Percentiles rank a stretch among this genome's conserved stretches.
phyloP scores from a whole-genome alignment of 2,888 invertebrate genomes.

The Orthosia gothica region DNA sequence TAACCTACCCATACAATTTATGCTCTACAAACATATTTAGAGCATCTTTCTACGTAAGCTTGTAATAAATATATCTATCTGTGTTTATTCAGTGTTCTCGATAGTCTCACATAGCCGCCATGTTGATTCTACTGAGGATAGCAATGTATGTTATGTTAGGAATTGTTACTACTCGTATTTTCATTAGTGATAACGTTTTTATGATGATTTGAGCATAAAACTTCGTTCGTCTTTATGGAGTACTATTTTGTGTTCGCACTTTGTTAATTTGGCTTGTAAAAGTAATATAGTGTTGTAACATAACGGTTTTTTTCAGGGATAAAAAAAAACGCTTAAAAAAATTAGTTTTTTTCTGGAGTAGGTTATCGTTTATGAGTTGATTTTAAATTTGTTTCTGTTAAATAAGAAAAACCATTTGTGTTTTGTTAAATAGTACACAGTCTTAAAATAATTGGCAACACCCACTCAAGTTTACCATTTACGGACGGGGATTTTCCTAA shows the following conservation, averaged over 20 bases:
- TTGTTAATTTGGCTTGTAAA: not conserved
- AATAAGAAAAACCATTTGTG: too few relatives aligned
- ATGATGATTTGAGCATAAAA: constrained; percentile 55
- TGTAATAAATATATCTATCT: constrained; percentile 22
- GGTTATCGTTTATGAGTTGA: too few relatives aligned
- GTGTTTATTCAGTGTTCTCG: constrained; percentile 25
- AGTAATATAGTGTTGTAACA: too few relatives aligned
- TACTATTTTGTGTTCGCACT: constrained; percentile 13
- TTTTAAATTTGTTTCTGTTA: too few relatives aligned
- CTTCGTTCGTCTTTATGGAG: constrained; percentile 3
- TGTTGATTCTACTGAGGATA: constrained; percentile 22
- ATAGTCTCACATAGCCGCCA: not conserved
- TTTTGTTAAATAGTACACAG: too few relatives aligned
- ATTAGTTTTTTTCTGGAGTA: too few relatives aligned
- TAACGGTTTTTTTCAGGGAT: too few relatives aligned
- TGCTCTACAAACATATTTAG: constrained; percentile 10
- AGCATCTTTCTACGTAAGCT: constrained; percentile 10
- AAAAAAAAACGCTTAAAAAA: too few relatives aligned
- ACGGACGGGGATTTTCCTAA: too few relatives aligned
- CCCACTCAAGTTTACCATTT: too few relatives aligned
- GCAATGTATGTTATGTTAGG: constrained; percentile 5
- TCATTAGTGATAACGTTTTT: constrained; percentile 56
- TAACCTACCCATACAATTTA: not conserved
- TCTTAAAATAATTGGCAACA: too few relatives aligned
- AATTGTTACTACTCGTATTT: constrained; percentile 12